Percentiles rank a stretch among this genome's conserved stretches.
Evolutionary conservation across 2,888 invertebrate species (phyloP).

Genomic region (Morpho deidamia): DNA sequence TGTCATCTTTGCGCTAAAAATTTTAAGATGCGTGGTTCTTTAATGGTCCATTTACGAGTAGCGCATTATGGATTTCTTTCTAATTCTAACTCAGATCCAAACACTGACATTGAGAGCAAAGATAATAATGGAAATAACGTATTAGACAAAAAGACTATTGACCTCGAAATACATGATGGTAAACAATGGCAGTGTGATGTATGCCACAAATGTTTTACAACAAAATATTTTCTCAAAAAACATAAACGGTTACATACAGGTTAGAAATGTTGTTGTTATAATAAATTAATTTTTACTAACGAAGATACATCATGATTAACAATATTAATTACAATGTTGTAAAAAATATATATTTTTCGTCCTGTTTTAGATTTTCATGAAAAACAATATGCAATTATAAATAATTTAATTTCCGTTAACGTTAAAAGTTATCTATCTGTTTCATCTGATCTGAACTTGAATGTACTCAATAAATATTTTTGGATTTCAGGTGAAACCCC

Average conservation of each 20-base stretch:
- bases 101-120: slow-evolving; percentile 29
- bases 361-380: not conserved
- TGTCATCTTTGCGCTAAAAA: slow-evolving; percentile 89
- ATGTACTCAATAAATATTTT: slow-evolving; percentile 9
- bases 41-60: slow-evolving; percentile 89
- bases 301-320: not conserved
- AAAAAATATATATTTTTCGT: too few species aligned
- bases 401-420: not conserved
- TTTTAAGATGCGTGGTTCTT: slow-evolving; percentile 89
- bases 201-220: slow-evolving; percentile 90
- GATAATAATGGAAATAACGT: slow-evolving; percentile 28
- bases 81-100: slow-evolving; percentile 30
- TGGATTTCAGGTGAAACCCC: slow-evolving; percentile 87
- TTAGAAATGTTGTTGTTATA: slow-evolving; percentile 66
- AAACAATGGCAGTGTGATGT: slow-evolving; percentile 93
- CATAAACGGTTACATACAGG: slow-evolving; percentile 92
- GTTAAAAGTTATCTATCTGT: too few species aligned
- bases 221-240: slow-evolving; percentile 93
- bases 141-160: slow-evolving; percentile 36
- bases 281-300: not conserved
- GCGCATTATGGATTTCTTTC: slow-evolving; percentile 82
- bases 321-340: slow-evolving; percentile 3
- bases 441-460: not conserved
- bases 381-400: not conserved
- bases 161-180: slow-evolving; percentile 71